A percentile compares a stretch with the other conserved stretches of the same genome.
phyloP scores from a whole-genome alignment of 1,140 invertebrate genomes.

The Drosophila arizonae region DNA sequence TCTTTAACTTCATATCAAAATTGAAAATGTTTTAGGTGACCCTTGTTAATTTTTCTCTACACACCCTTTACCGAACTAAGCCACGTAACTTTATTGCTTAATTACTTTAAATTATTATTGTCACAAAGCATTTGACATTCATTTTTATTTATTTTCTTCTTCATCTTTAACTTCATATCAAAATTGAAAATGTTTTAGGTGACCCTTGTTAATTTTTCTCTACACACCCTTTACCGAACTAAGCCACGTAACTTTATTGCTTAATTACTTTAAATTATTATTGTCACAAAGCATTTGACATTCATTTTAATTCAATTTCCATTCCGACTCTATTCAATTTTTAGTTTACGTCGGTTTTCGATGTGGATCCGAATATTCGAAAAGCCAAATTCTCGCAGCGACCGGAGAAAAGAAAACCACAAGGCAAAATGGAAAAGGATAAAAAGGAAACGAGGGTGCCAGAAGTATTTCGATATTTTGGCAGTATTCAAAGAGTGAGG shows the following conservation, averaged over 20 bases:
- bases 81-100: neutral
- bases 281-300: neutral
- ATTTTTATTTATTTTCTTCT: neutral
- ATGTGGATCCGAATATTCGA: constrained; percentile 5
- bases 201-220: too few relatives aligned
- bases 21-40: too few relatives aligned
- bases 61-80: neutral
- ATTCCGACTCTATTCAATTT: neutral
- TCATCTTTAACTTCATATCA: too few relatives aligned
- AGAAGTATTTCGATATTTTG: constrained; percentile 35
- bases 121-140: neutral
- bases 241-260: neutral
- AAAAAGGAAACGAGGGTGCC: constrained; percentile 24
- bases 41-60: neutral
- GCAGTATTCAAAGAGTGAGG: constrained; percentile 36
- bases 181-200: too few relatives aligned
- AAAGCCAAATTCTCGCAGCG: neutral
- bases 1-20: too few relatives aligned
- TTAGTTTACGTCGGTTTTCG: constrained; percentile 2
- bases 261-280: constrained; percentile 5
- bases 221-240: neutral
- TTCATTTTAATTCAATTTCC: neutral
- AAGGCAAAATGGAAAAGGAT: neutral
- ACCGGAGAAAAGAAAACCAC: neutral
- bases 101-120: constrained; percentile 1